Base-by-base conservation (phyloP, 2,113 vertebrate genomes). In the Polypterus bichir region DNA sequence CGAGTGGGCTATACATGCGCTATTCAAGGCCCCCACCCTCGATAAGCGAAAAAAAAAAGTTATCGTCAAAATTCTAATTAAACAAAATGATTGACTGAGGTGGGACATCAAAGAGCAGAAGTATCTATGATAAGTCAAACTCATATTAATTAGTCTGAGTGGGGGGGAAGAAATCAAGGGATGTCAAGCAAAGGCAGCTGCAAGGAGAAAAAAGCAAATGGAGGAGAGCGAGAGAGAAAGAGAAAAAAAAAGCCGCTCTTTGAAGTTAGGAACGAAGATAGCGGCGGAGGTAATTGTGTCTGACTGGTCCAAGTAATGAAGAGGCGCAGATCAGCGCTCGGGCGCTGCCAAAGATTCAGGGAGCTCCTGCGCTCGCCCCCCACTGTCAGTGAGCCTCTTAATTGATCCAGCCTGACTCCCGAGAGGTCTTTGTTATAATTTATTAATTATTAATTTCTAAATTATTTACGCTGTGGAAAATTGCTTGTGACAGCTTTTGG, bases 371-470 rank as follows among this genome's bases (percentile, higher is more conserved):
- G 70, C 65, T 72, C 77, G 65, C 76, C 80, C 79, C 87, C 91
- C 63, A 74, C 89, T 83, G 90, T 57, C 84, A 78, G 77, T 79
- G 84, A 84, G 82, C 77, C 73, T 83, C 72, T 83, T 97, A 97
- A 97, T 98, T 96, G 92, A 93, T 92, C 88, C 74, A 79, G 80
- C 77, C 81, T 76, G 70, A 85, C 82, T 92, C 92, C 89, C 91
- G 82, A 66, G 81, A 86, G 88, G 82, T 88, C 80, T 80, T 89
- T 91, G 88, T 91, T 97, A 94, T 96, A 93, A 95, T 93, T 97
- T 95, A 96, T 97, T 96, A 93, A 97, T 92, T 92, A 95, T 97
- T 94, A 87, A 94, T 91, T 76, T 75, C 84, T 97, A 89, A 97
- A 97, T 98, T 92, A 97, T 97, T 97, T 88, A 95, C 86, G 68